Evolutionary conservation across 2,888 invertebrate genomes (phyloP).

Genomic region (Chrysolina haemoptera): DNA sequence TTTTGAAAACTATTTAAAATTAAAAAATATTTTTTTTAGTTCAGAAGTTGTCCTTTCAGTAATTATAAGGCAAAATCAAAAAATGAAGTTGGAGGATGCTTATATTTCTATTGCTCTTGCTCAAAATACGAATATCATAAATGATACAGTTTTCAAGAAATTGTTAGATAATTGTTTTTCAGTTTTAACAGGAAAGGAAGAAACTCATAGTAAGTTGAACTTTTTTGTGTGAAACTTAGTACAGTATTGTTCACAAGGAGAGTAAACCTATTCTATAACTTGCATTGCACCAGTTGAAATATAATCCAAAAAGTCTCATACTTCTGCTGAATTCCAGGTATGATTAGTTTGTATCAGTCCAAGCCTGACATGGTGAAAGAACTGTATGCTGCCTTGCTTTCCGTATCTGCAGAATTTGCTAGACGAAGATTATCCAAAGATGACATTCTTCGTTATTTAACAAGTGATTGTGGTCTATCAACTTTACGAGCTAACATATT

Average conservation of each 20-base stretch:
- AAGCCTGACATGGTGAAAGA: slow-evolving; percentile 63
- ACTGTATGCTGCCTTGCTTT: slow-evolving; percentile 62
- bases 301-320: background rate
- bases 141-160: slow-evolving; percentile 56
- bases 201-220: slow-evolving; percentile 57
- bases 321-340: slow-evolving; percentile 15
- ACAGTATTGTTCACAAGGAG: too few species aligned
- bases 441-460: slow-evolving; percentile 56
- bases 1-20: too few species aligned
- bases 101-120: slow-evolving; percentile 53
- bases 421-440: slow-evolving; percentile 58
- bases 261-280: too few species aligned
- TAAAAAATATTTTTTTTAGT: too few species aligned
- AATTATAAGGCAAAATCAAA: too few species aligned
- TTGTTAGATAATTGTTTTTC: slow-evolving; percentile 61
- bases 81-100: slow-evolving; percentile 52
- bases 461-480: slow-evolving; percentile 58
- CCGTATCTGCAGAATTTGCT: slow-evolving; percentile 61
- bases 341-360: slow-evolving; percentile 3
- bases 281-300: background rate
- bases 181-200: slow-evolving; percentile 53
- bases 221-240: background rate
- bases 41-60: too few species aligned
- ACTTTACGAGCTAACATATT: slow-evolving; percentile 56
- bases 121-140: slow-evolving; percentile 54